These are phyloP conservation scores for Penaeus chinensis DNA, from an alignment of 1,140 invertebrate genomes.

Conservation along the genomic window DNA sequence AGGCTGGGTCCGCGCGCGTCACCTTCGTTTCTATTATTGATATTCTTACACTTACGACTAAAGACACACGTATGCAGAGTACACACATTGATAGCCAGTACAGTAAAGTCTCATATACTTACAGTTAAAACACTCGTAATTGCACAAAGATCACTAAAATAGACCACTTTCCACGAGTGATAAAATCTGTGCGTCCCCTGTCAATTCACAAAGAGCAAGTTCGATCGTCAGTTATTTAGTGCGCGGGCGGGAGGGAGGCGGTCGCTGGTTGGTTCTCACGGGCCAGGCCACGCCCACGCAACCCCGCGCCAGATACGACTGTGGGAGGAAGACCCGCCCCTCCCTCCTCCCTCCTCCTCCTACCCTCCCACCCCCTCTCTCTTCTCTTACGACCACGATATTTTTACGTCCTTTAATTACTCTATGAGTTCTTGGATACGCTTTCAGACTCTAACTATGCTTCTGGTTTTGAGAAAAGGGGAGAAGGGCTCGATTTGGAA, in stretches of 20 bases:
- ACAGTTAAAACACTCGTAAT: slow-evolving; percentile 53
- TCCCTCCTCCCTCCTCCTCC: slow-evolving; percentile 15
- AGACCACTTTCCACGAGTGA: slow-evolving; percentile 62
- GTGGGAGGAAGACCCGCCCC: slow-evolving; percentile 4
- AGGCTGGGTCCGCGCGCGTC: slow-evolving; percentile 6
- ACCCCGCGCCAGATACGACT: slow-evolving; percentile 61
- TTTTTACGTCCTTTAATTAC: too few species aligned
- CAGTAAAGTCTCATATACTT: slow-evolving; percentile 38
- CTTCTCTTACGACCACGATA: slow-evolving; percentile 3
- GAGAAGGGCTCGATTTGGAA: too few species aligned
- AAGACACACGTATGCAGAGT: neutral
- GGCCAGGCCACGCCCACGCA: slow-evolving; percentile 54
- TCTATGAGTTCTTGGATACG: too few species aligned
- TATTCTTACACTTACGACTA: neutral
- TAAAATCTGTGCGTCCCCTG: slow-evolving; percentile 63
- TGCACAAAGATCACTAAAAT: slow-evolving; percentile 60
- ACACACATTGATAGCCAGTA: neutral
- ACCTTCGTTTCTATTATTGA: slow-evolving; percentile 42
- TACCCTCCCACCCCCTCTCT: slow-evolving; percentile 6
- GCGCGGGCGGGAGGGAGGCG: slow-evolving; percentile 56
- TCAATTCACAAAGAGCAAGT: slow-evolving; percentile 63
- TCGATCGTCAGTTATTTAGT: slow-evolving; percentile 64
- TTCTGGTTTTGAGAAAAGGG: too few species aligned
- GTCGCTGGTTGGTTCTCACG: slow-evolving; percentile 47
- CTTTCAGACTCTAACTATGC: too few species aligned